Percentiles rank a stretch among this genome's conserved stretches.
Evolutionary conservation across 2,113 vertebrate genomes (phyloP).

Genomic region (Dendrocopos noguchii): DNA sequence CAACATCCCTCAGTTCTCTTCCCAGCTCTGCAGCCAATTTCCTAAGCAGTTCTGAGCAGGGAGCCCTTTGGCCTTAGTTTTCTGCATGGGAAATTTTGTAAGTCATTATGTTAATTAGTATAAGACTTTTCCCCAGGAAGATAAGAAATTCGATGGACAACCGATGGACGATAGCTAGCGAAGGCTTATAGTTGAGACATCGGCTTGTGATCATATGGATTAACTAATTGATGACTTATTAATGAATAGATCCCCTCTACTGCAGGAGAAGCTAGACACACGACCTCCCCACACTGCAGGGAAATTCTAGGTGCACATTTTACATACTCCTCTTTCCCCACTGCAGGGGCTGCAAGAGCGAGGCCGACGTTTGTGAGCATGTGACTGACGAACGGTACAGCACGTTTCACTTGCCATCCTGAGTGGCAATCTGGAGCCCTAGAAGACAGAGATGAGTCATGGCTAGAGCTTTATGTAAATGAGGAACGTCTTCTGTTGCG

Average conservation of each 20-base stretch:
- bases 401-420: neutral
- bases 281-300: neutral
- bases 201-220: neutral
- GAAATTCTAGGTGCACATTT: constrained; percentile 11
- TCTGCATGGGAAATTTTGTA: neutral
- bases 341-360: neutral
- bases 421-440: neutral
- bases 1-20: neutral
- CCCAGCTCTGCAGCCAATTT: neutral
- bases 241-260: neutral
- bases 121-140: neutral
- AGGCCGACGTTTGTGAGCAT: neutral
- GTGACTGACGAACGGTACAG: neutral
- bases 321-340: neutral
- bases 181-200: neutral
- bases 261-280: neutral
- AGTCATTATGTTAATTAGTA: neutral
- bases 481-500: constrained; percentile 26
- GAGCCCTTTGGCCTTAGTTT: neutral
- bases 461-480: constrained; percentile 17
- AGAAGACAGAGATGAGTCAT: constrained; percentile 33
- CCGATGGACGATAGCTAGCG: neutral
- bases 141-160: neutral
- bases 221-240: neutral
- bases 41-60: neutral